phyloP scores from a whole-genome alignment of 2,888 invertebrate genomes.

The Sarcophaga carnaria region DNA sequence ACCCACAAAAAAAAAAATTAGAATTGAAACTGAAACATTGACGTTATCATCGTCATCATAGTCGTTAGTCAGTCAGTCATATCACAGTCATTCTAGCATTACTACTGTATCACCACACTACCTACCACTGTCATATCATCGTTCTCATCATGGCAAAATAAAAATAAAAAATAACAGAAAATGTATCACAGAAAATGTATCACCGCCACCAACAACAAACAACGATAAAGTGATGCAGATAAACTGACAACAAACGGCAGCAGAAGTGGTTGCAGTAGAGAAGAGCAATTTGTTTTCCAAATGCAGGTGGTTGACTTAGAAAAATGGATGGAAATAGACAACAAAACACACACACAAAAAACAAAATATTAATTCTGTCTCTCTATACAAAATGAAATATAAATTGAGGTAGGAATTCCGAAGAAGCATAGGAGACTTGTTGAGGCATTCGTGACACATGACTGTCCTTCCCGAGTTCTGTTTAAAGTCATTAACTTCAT shows the following conservation, averaged over 20 bases:
- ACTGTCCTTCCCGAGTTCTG: no score
- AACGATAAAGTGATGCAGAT: constrained; percentile 72
- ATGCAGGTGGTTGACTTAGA: constrained; percentile 54
- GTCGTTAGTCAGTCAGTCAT: no score
- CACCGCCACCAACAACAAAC: constrained; percentile 75
- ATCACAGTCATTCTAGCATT: neutral
- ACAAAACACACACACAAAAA: neutral
- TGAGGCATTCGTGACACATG: no score
- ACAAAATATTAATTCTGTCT: neutral
- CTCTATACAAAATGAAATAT: neutral
- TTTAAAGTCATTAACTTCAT: no score
- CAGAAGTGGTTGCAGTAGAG: constrained; percentile 59
- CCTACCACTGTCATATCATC: neutral
- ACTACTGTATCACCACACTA: neutral
- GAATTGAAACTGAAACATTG: neutral
- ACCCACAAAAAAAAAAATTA: constrained; percentile 24
- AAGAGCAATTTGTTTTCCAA: constrained; percentile 44
- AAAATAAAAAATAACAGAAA: no score
- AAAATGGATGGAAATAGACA: constrained; percentile 15
- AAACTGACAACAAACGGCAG: constrained; percentile 68
- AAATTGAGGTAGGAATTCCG: neutral
- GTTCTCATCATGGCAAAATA: neutral
- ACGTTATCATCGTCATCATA: neutral
- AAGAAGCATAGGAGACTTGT: no score
- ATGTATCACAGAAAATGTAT: constrained; percentile 31